Base-by-base conservation (phyloP, 2,113 vertebrate species). In the Burhinus bistriatus region DNA sequence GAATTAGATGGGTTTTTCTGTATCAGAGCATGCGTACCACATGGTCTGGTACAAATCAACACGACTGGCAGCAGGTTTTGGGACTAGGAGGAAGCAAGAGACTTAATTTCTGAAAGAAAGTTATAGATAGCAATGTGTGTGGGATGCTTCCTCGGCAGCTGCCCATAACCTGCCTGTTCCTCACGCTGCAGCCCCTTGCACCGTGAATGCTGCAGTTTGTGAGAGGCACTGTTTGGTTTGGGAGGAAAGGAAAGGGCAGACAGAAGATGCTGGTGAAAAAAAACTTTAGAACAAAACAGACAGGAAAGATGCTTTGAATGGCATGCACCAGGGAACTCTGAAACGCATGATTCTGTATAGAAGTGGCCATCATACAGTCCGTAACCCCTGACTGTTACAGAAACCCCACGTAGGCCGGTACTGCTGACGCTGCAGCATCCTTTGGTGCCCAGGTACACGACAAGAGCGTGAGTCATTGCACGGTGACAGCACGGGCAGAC, bases 251-350 rank as follows among this genome's bases (percentile, higher is more conserved):
- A 94, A 86, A 10, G n/a, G 42, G 36, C 15, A 69, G 55, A 14
- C 6, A 42, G 57, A 59, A 79, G 57, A 22, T 13, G 40, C 26
- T 32, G 32, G 32, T 21, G 51, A 52, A 34, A 45, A 40, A 49
- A 65, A 45, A 5, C 1, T 6, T 78, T 40, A 36, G 21, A 90
- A 34, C 18, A 91, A 90, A 95, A 49, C 52, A 45, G 66, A 57
- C 25, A 45, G 44, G 75, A 78, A 90, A 84, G 68, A 11, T 32
- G 38, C 93, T 94, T 95, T 94, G 92, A 96, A 73, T 15, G 23
- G 22, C 30, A 36, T 0, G 17, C 88, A 69, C 59, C 69, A 47
- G 68, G 85, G 51, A 90, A 68, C 71, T 83, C 82, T 81, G 84
- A 93, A 89, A 77, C 25, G 62, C 58, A 47, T 12, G 8, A 54